Base-by-base conservation (phyloP, 1,140 invertebrate genomes). In the Drosophila nannoptera region DNA sequence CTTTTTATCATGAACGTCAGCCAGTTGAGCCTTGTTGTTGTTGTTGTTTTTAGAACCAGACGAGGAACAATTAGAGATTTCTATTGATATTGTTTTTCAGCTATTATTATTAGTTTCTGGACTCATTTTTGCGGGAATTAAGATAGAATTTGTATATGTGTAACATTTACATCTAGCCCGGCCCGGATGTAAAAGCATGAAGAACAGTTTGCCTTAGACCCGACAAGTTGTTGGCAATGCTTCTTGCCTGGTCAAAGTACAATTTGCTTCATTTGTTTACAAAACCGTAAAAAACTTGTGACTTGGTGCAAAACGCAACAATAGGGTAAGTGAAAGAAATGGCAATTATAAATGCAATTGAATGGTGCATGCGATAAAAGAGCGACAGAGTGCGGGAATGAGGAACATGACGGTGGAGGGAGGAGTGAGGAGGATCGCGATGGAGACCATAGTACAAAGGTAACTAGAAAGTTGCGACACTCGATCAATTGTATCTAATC, bases 261-360 rank as follows among this genome's bases (percentile, higher is more conserved):
- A 83, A 54, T 56, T 61, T 66, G 45, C 61, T 73, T 56, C n/a
- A 78, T 75, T 78, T 82, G 80, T 84, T 82, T 78, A 75, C 76
- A 45, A 80, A 69, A 43, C 43, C 43, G 22, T 22, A 22, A 52
- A 84, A 55, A 83, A 69, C 78, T 83, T 84, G 78, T 83, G 78
- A 84, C 76, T 78, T 63, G 49, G 53, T 70, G 7, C 11, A 56
- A n/a, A 63, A 35, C 11, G 46, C 48, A 69, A 38, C 49, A 54
- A 63, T 49, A 35, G 45, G 22, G 6, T 29, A 35, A 33, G 11
- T 42, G 32, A 50, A 33, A 36, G 35, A 42, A 42, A 35, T 29
- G 22, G 40, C 6, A 78, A 7, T 8, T 40, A 62, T 35, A 52
- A 53, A 38, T 54, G 38, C 36, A 45, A 33, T 35, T 8, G 12